Base-by-base conservation (phyloP, 1,140 invertebrate genomes). In the Drosophila athabasca region DNA sequence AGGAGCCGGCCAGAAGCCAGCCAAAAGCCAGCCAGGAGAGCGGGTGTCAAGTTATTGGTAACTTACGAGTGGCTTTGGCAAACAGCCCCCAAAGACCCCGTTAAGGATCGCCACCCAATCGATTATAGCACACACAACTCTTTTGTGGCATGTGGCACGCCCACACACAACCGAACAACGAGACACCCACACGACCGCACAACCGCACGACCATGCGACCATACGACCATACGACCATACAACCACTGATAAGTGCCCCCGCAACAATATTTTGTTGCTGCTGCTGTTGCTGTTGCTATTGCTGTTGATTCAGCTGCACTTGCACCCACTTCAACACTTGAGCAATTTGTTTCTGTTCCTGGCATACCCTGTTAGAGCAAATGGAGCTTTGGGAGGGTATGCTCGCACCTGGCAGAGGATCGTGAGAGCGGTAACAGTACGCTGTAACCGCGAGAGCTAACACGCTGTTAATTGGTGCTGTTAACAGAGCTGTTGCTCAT, bases 11-110 rank as follows among this genome's bases (percentile, higher is more conserved):
- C 7, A 31, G 7, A 3, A 35, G 9, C 29, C 7, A 31, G 7
- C 31, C 7, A 31, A 7, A 3, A 35, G 9, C 31, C 31, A 35
- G 31, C 31, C 9, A 11, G 35, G 9, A 62, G 22, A 39, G 24
- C 62, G 50, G 77, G 77, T 46, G 78, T 54, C 73, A 87, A 87
- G 78, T 80, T 80, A 84, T 84, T 84, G 81, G 77, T 77, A 85
- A 87, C 77, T 78, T 60, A 61, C 61, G 48, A 75, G 61, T 62
- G 51, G 26, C 26, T 48, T 24, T 44, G 61, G 55, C 46, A 39
- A 13, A 39, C 35, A 48, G 52, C 26, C 45, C 26, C 48, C 41
- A 22, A 46, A 52, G n/a, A 60, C 26, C 55, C 52, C 57, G 61
- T 41, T 26, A 51, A 39, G 35, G 35, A 39, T 60, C 57, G 70